Base-by-base conservation (phyloP, 2,888 invertebrate genomes). In the Tyria jacobaeae region DNA sequence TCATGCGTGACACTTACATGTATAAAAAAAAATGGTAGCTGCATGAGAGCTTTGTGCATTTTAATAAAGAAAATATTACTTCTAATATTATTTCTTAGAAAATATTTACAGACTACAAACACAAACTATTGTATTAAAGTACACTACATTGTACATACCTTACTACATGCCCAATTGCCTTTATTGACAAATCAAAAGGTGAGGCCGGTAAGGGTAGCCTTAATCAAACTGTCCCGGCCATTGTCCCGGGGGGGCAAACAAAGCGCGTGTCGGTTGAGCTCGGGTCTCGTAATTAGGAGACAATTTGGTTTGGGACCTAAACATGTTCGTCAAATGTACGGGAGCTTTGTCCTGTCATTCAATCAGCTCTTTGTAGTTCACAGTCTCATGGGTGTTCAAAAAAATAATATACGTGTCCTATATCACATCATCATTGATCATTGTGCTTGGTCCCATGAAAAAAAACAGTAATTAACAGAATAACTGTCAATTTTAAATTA, bases 251-350 rank as follows among this genome's bases (percentile, higher is more conserved):
- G 64, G 72, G 63, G 57, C 51, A 41, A 60, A 78, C 80, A 80
- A 80, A 79, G 75, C 75, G 57, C 39, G 57, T 64, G 65, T 64
- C 65, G 48, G 51, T 55, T 66, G 63, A 64, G 56, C 31, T 57
- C 50, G 56, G 60, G 60, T 60, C 62, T 69, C 68, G 77, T 80
- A 79, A 81, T 81, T 81, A 77, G 74, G 73, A 70, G 75, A 75
- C 75, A 71, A 75, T 77, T 62, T 58, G 61, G 67, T 73, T 73
- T 75, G 62, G 54, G 54, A 61, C 35, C 55, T 48, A 48, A 58
- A 69, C 59, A 66, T 66, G 62, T 64, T 64, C 48, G 54, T 52
- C 57, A 54, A 50, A 50, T 24, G 35, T n/a, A 57, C 60, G 54
- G 59, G 14, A 31, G 63, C 47, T 65, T 70, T 57, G 53, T 64